Base-by-base conservation (phyloP, 2,888 invertebrate genomes). In the Chrysolina americana region DNA sequence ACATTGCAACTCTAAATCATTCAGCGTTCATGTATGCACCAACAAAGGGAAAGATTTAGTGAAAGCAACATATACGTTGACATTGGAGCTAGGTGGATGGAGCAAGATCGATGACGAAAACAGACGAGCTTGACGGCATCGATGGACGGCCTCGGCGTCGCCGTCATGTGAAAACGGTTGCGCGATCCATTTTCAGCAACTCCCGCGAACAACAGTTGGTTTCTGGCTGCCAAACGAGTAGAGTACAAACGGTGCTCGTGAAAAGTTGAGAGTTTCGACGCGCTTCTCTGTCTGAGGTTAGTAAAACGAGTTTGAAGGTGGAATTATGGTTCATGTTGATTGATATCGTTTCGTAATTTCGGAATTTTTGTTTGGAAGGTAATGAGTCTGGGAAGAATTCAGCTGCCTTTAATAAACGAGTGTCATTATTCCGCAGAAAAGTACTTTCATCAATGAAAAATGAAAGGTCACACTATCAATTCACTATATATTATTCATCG, bases 131-230 rank as follows among this genome's bases (percentile, higher is more conserved):
- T 76, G 77, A 72, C 81, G 81, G 75, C 81, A 83, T 76, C 81
- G 81, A 83, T 77, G 81, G 82, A 81, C 84, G 84, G n/a, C 82
- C 82, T 79, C 72, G 78, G 77, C 78, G 79, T 76, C 79, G 76
- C 76, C 78, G 79, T 76, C 79, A 76, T 70, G 68, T 62, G 48
- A 70, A 48, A 74, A 74, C 73, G 68, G 65, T 53, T 71, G 74
- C 78, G 78, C 76, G 79, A 74, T 78, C 68, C 73, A 74, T 76
- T 76, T 75, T 80, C 76, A 80, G 80, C 53, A 50, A 59, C 41
- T 76, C 68, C 28, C 21, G 71, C 71, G 78, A 85, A 86, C 87
- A 88, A 87, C 87, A 88, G 88, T 88, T 88, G 88, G 88, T 88
- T 88, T 83, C 82, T 83, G 83, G 84, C 81, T 81, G 84, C 84